Conservation (phyloP, 2,113 vertebrate species). For the Rostratula benghalensis region DNA sequence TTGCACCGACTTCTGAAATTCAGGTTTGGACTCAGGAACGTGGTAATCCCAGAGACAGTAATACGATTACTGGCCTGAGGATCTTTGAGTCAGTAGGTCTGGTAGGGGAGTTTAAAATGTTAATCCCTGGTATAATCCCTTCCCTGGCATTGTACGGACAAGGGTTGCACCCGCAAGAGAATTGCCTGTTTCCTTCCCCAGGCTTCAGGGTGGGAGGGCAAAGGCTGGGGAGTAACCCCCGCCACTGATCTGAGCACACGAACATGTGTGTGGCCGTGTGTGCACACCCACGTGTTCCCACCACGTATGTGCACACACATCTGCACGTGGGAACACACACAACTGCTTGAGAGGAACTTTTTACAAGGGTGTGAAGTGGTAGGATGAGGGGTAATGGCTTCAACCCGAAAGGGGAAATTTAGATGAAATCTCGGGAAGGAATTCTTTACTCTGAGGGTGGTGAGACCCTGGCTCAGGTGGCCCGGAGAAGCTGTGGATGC, state of each 20-base stretch:
- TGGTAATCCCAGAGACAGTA: conserved; percentile 79
- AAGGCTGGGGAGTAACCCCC: not conserved
- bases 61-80: conserved; percentile 78
- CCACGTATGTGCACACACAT: rapidly evolving
- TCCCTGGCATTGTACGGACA: conserved; percentile 73
- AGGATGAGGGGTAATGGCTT: not conserved
- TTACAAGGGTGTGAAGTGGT: not conserved
- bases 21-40: conserved; percentile 69
- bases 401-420: not conserved
- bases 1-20: conserved; percentile 71
- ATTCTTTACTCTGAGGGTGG: not conserved
- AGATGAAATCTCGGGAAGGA: not conserved
- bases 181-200: conserved; percentile 48
- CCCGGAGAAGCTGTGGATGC: not conserved
- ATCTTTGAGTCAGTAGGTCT: conserved; percentile 86
- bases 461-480: not conserved
- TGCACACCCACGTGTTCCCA: rapidly evolving
- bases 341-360: not conserved
- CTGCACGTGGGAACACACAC: rapidly evolving
- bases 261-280: not conserved
- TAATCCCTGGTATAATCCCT: conserved; percentile 88
- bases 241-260: rapidly evolving
- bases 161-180: conserved; percentile 58
- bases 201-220: not conserved
- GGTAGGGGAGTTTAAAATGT: conserved; percentile 85